Evolutionary conservation across 2,888 invertebrate genomes (phyloP).

Genomic region (Odontocerum albicorne): DNA sequence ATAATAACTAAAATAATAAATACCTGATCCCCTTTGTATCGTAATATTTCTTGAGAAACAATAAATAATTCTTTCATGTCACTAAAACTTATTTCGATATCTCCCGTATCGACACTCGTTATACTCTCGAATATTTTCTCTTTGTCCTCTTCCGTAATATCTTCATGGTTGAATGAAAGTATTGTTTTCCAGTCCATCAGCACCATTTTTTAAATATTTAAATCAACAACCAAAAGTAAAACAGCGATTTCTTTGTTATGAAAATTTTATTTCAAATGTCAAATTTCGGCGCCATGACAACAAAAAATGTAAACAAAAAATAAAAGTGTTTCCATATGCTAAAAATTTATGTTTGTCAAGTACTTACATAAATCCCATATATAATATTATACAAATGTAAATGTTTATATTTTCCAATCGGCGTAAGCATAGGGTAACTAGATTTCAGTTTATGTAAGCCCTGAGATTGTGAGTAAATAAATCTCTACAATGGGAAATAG

Average conservation of each 20-base stretch:
- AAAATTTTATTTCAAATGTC: no score
- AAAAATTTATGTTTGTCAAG: no score
- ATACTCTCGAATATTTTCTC: conserved; percentile 64
- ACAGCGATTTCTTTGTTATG: neutral
- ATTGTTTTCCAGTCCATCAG: conserved; percentile 64
- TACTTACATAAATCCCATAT: no score
- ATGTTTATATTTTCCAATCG: no score
- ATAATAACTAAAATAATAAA: no score
- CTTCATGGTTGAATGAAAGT: conserved; percentile 55
- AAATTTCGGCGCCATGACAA: conserved; percentile 10
- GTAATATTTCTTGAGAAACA: conserved; percentile 67
- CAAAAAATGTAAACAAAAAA: conserved; percentile 4
- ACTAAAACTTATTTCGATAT: conserved; percentile 57
- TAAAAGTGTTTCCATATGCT: neutral
- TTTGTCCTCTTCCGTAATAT: conserved; percentile 61
- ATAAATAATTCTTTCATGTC: conserved; percentile 61
- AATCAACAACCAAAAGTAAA: neutral
- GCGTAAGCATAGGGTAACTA: no score
- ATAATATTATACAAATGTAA: no score
- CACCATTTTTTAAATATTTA: conserved; percentile 42
- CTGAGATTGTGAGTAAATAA: no score
- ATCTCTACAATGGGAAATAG: no score
- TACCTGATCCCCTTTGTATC: conserved; percentile 71
- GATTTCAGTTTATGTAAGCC: no score
- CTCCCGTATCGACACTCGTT: conserved; percentile 63